phyloP scores from a whole-genome alignment of 2,113 vertebrate genomes.

The Hemibagrus wyckioides region DNA sequence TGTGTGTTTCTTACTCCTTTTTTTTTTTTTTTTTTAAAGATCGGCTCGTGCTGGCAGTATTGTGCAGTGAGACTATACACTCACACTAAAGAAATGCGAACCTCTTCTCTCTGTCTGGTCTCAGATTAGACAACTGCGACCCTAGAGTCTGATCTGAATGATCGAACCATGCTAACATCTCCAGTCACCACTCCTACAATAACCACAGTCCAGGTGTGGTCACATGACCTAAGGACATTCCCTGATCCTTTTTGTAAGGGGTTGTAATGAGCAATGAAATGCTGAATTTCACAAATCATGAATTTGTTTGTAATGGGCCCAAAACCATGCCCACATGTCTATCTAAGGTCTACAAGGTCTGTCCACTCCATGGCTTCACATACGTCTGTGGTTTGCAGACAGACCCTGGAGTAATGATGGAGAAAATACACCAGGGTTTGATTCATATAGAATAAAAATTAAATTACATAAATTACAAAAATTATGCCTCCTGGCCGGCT shows the following conservation, averaged over 20 bases:
- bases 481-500: not conserved
- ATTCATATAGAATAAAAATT: not conserved
- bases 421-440: not conserved
- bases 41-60: not conserved
- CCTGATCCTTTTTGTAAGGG: not conserved
- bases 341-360: not conserved
- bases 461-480: not conserved
- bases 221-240: not conserved
- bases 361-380: not conserved
- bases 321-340: not conserved
- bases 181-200: not conserved
- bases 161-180: not conserved
- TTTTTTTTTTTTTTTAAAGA: not conserved
- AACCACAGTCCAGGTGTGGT: not conserved
- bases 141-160: not conserved
- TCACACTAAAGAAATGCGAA: not conserved
- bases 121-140: not conserved
- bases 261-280: not conserved
- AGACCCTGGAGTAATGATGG: too few relatives aligned
- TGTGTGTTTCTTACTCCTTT: not conserved
- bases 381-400: not conserved
- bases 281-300: not conserved
- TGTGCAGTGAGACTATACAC: not conserved
- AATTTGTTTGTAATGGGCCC: not conserved
- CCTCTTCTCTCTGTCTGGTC: not conserved